phyloP scores from a whole-genome alignment of 2,113 vertebrate species.

The Platysternon megacephalum region DNA sequence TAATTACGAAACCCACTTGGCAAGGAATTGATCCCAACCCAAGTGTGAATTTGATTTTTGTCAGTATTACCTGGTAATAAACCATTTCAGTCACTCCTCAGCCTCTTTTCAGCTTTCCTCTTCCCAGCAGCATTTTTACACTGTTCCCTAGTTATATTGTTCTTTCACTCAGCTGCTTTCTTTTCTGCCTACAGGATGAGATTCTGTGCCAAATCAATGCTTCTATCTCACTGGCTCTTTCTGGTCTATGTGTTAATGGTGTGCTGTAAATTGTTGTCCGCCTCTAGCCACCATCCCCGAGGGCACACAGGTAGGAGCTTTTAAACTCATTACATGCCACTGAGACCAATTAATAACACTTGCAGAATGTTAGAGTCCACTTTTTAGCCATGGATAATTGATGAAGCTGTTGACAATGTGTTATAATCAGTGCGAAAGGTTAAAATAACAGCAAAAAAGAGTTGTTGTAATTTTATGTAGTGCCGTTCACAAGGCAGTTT shows the following conservation, averaged over 20 bases:
- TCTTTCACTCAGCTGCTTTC: slow-evolving; percentile 43
- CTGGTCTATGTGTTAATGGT: slow-evolving; percentile 89
- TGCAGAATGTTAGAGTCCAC: slow-evolving; percentile 28
- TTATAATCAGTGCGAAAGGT: slow-evolving; percentile 44
- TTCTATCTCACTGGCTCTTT: slow-evolving; percentile 88
- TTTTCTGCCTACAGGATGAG: slow-evolving; percentile 87
- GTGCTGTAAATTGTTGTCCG: slow-evolving; percentile 88
- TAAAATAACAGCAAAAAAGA: background rate
- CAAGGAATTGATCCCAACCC: slow-evolving; percentile 2
- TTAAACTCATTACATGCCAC: slow-evolving; percentile 68
- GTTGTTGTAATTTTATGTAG: slow-evolving; percentile 2
- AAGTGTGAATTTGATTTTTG: background rate
- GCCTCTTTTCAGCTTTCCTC: background rate
- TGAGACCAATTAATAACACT: slow-evolving; percentile 87
- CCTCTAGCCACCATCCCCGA: slow-evolving; percentile 89
- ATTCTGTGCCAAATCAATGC: slow-evolving; percentile 84
- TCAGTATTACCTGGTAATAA: background rate
- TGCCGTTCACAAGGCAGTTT: background rate
- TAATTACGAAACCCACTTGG: slow-evolving; percentile 25
- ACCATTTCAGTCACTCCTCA: background rate
- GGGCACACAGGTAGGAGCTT: slow-evolving; percentile 91
- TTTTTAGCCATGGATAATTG: slow-evolving; percentile 67
- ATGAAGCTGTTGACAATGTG: slow-evolving; percentile 59
- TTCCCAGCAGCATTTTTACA: background rate
- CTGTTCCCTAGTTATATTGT: background rate